phyloP scores from a whole-genome alignment of 2,797 vertebrate species.

The Apogon hyalosoma region DNA sequence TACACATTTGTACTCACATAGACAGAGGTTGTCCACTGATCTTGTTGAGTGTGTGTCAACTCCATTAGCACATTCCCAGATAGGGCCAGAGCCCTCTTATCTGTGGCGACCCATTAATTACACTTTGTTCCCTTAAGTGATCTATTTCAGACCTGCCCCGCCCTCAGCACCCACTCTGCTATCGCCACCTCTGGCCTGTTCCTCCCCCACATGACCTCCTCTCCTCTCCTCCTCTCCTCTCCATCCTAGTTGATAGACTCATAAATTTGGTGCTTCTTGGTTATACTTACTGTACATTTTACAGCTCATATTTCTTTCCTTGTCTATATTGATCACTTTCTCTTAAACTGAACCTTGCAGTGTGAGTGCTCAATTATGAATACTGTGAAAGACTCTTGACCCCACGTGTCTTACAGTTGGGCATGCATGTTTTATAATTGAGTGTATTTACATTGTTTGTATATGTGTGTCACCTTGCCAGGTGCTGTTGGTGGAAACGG shows the following conservation, averaged over 20 bases:
- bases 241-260: no score
- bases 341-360: background rate
- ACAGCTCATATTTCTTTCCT: background rate
- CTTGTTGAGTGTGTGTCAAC: constrained; percentile 85
- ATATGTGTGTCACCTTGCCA: constrained; percentile 6
- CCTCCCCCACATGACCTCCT: constrained; percentile 70
- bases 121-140: constrained; percentile 91
- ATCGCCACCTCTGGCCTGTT: constrained; percentile 74
- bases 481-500: background rate
- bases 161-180: constrained; percentile 80
- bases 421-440: background rate
- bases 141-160: constrained; percentile 87
- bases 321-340: background rate
- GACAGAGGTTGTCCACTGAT: constrained; percentile 75
- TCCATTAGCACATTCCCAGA: constrained; percentile 90
- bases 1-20: constrained; percentile 39
- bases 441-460: constrained; percentile 1
- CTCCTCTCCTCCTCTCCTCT: constrained; percentile 2
- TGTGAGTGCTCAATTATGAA: constrained; percentile 6
- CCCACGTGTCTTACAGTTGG: background rate
- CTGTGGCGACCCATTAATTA: constrained; percentile 89
- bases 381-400: constrained; percentile 3
- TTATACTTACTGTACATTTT: no score
- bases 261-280: no score
- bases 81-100: constrained; percentile 86